Evolutionary conservation across 2,113 vertebrate species (phyloP), one percentile per base, ranked within the genome.

Genomic region (Apaloderma vittatum): DNA sequence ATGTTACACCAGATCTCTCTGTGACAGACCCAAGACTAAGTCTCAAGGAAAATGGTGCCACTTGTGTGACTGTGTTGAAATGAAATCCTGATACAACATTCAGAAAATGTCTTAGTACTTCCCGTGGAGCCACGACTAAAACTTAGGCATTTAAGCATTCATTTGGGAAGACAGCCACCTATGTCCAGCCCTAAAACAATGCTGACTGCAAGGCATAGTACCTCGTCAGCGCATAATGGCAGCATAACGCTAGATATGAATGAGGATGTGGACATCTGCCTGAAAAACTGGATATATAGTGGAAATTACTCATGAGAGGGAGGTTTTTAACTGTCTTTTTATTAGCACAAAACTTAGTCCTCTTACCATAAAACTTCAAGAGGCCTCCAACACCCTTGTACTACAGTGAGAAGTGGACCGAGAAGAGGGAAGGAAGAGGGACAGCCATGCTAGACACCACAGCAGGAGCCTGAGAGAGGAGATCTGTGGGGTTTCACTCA

Each of bases 371-470:
- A 90, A 40, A 63, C 79, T 88, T 34, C 55, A 78, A 27, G 45
- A 51, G 45, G n/a, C 23, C 24, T 78, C 45, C 2, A 5, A 54
- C 52, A 68, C 15, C 12, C 66, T 79, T 27, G 30, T 43, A 78
- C 11, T 14, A 55, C 32, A 24, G 11, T 3, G 3, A 61, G 30
- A 79, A 74, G n/a, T 20, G 13, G 36, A 48, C 63, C 81, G 32
- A 34, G 8, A 32, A 65, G 45, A 58, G 22, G 37, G 48, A 45
- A 36, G 17, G n/a, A 66, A 54, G 51, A 43, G 15, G 40, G 15
- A 61, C 11, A 81, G 43, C 7, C 8, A 4, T 1, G 2, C 6
- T 21, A 2, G 34, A 24, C 8, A 15, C 59, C 21, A 43, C 13
- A 22, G 51, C 1, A 1, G 37, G 19, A 79, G 43, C 57, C n/a